A percentile compares a stretch with the other conserved stretches of the same genome.
Evolutionary conservation across 2,888 invertebrate species (phyloP).

Genomic region (Dicyrtoma fusca): DNA sequence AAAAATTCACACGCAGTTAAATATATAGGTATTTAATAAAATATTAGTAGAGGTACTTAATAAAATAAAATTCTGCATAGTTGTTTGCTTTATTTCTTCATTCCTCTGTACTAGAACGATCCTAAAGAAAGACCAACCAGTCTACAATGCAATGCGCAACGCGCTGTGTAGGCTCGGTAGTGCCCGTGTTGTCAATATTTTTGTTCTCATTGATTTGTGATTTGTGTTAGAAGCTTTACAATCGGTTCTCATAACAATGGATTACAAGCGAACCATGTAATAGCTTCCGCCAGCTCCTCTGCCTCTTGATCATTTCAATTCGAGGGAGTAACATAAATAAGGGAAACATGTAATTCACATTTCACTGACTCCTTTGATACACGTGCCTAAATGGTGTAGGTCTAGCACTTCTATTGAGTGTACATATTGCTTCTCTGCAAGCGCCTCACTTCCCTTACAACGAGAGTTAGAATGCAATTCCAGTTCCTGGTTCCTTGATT

Average conservation of each 20-base stretch:
- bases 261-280: slow-evolving; percentile 44
- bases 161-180: neutral
- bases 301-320: neutral
- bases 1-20: no score
- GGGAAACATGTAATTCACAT: slow-evolving; percentile 6
- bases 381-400: no score
- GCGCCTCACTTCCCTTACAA: no score
- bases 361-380: no score
- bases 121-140: no score
- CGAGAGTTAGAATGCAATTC: slow-evolving; percentile 5
- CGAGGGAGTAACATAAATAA: slow-evolving; percentile 18
- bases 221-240: slow-evolving; percentile 19
- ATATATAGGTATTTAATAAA: no score
- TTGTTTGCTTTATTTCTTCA: no score
- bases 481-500: neutral
- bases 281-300: slow-evolving; percentile 38
- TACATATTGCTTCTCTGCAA: neutral
- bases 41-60: no score
- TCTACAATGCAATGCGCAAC: neutral
- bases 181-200: slow-evolving; percentile 1
- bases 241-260: slow-evolving; percentile 35
- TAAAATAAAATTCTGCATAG: no score
- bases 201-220: slow-evolving; percentile 24
- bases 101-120: no score
- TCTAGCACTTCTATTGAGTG: neutral